Base-by-base conservation (phyloP, 1,140 invertebrate species). In the Liolophura sinensis region DNA sequence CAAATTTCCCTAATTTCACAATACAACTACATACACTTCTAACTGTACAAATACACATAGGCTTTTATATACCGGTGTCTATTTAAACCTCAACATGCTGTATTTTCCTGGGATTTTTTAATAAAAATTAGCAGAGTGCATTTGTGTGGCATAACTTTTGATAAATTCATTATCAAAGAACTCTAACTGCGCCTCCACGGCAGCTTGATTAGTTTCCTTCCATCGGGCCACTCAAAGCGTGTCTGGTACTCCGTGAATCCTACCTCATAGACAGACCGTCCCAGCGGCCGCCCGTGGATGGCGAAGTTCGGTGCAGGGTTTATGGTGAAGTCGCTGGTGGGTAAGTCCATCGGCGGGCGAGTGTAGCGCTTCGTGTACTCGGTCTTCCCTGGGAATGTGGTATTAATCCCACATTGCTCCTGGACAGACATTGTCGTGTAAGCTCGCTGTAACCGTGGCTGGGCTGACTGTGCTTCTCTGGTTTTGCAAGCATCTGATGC, bases 391-490 rank as follows among this genome's bases (percentile, higher is more conserved):
- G 83, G 83, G 67, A 80, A 84, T 0, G 64, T 80, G 18, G 75
- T 83, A 70, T 84, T 84, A 67, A 84, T 84, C 11, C 83, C 83
- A 27, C 77, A 80, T 57, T 78, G 77, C 63, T 84, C 82, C 67
- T 84, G 83, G 12, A 81, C 73, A 16, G 76, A 79, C 58, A 78
- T 69, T 20, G 65, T 72, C 48, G 71, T 72, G 27, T 67, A 72
- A 48, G 68, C 70, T 27, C 67, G 27, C 7, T 62, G 62, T n/a
- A 62, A 54, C 63, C 11, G 25, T 20, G 20, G 67, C 49, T 18
- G 50, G 50, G 49, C 57, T 50, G 25, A 27, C 54, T 31, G 40
- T 40, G 48, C 60, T 56, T 47, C 25, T 58, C 57, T 67, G 25
- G n/a, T 54, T 49, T 51, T 68, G 49, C 51, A 59, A 1, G 31